A percentile compares a stretch with the other conserved stretches of the same genome.
Evolutionary conservation across 1,140 invertebrate species (phyloP).

Genomic region (Drosophila pruinosa): DNA sequence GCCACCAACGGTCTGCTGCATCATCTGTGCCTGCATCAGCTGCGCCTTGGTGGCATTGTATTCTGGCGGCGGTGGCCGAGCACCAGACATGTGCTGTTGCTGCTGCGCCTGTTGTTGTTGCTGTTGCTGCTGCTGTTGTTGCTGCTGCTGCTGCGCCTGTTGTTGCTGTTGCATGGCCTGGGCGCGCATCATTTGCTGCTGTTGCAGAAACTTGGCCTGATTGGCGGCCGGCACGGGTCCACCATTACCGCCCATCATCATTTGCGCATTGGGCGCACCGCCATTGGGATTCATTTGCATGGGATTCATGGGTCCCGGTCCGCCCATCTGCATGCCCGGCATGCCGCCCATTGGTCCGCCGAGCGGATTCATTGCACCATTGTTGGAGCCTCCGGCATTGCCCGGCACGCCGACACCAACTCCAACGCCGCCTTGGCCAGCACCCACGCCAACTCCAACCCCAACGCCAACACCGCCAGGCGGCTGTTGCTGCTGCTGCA

Average conservation of each 20-base stretch:
- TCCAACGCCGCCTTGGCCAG: constrained; percentile 33
- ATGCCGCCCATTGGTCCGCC: constrained; percentile 75
- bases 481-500: constrained; percentile 55
- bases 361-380: constrained; percentile 67
- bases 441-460: constrained; percentile 42
- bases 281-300: constrained; percentile 72
- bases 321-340: constrained; percentile 78
- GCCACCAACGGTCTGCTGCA: constrained; percentile 83
- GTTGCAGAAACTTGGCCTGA: constrained; percentile 86
- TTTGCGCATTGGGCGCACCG: constrained; percentile 53
- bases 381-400: constrained; percentile 39
- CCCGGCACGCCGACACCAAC: constrained; percentile 41
- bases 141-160: constrained; percentile 82
- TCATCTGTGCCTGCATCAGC: constrained; percentile 85
- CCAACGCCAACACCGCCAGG: constrained; percentile 39
- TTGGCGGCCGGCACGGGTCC: constrained; percentile 82
- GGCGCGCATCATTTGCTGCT: constrained; percentile 81
- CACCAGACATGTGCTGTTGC: constrained; percentile 83
- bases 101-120: constrained; percentile 82
- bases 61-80: constrained; percentile 89
- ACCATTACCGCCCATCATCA: constrained; percentile 76
- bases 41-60: constrained; percentile 87
- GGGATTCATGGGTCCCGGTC: constrained; percentile 60
- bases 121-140: constrained; percentile 83
- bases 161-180: constrained; percentile 82